Percentiles rank a stretch among this genome's conserved stretches.
Conservation (phyloP, 2,113 vertebrate genomes). For the Plotosus lineatus region DNA sequence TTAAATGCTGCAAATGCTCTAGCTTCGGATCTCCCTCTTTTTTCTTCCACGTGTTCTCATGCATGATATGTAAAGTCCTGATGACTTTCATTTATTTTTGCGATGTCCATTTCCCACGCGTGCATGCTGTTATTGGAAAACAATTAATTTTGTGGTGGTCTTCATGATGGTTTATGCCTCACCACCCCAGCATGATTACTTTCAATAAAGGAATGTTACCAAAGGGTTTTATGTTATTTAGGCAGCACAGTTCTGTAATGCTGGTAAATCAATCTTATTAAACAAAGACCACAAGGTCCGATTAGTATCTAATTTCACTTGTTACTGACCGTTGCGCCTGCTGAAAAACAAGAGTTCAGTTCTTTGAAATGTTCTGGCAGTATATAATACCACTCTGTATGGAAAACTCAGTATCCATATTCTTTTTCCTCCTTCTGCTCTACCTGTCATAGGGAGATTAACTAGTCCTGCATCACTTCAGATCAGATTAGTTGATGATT, state of each 20-base stretch:
- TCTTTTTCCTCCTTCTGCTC: neutral
- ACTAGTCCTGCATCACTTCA: neutral
- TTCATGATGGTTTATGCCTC: neutral
- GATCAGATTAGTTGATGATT: constrained; percentile 37
- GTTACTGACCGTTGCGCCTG: neutral
- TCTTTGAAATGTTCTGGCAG: neutral
- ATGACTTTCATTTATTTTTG: too few species aligned
- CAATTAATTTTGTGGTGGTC: neutral
- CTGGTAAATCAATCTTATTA: neutral
- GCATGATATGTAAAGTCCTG: too few species aligned
- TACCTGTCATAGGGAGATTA: constrained; percentile 29
- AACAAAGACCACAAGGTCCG: too few species aligned
- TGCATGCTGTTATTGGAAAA: neutral
- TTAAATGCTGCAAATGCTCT: too few species aligned
- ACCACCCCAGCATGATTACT: neutral
- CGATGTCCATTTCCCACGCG: too few species aligned
- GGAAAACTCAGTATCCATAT: neutral
- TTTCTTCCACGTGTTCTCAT: too few species aligned
- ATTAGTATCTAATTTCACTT: neutral
- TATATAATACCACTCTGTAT: neutral
- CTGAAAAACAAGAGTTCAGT: neutral
- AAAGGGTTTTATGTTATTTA: constrained; percentile 8
- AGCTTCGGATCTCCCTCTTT: too few species aligned
- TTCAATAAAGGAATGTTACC: neutral
- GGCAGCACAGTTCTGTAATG: neutral